A percentile compares a stretch with the other conserved stretches of the same genome.
Conservation (phyloP, 1,140 invertebrate species). For the Cyphomyrmex costatus region DNA sequence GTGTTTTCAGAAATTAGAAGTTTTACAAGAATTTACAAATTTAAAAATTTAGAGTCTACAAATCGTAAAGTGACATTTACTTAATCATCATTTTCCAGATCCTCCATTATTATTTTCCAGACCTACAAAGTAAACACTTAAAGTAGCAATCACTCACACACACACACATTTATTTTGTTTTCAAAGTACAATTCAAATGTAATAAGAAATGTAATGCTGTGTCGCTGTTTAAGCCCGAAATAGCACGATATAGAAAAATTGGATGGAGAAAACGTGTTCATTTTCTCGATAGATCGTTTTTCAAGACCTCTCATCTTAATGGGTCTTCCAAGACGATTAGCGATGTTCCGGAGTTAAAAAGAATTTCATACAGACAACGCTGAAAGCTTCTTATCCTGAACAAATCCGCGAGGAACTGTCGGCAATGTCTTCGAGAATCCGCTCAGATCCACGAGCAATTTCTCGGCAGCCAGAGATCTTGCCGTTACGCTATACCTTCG, state of each 20-base stretch:
- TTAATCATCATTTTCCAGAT: neutral
- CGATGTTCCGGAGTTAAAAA: constrained; percentile 60
- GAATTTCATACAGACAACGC: constrained; percentile 65
- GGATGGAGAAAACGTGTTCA: constrained; percentile 6
- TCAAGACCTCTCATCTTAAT: constrained; percentile 47
- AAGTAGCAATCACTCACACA: neutral
- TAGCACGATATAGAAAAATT: constrained; percentile 4
- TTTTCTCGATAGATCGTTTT: constrained; percentile 40
- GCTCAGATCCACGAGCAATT: constrained; percentile 61
- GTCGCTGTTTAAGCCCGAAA: constrained; percentile 35
- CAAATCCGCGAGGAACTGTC: constrained; percentile 63
- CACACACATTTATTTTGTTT: neutral
- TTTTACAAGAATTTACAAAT: neutral
- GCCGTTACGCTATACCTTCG: constrained; percentile 51
- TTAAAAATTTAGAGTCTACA: neutral
- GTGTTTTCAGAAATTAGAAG: neutral
- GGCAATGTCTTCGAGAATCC: constrained; percentile 59
- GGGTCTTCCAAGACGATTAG: constrained; percentile 63
- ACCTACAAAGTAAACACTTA: neutral
- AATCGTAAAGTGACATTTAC: neutral
- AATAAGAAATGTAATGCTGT: neutral
- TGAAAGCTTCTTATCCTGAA: constrained; percentile 67
- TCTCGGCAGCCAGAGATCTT: constrained; percentile 51
- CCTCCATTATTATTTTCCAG: neutral
- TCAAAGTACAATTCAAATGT: neutral